Evolutionary conservation across 2,113 vertebrate genomes (phyloP).

Genomic region (Empidonax traillii): DNA sequence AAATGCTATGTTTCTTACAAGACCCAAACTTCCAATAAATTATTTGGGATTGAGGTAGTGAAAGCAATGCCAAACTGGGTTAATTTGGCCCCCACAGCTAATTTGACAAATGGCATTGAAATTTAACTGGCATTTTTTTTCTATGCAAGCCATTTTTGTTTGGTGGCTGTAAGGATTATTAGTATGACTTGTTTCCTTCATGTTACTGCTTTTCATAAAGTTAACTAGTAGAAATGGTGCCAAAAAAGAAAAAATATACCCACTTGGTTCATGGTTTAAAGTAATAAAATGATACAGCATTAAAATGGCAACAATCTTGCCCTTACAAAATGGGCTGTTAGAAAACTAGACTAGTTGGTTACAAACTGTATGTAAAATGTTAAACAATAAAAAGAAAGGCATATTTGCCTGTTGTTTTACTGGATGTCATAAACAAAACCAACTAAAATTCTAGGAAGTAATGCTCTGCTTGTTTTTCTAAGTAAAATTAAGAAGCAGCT

Average conservation of each 20-base stretch:
- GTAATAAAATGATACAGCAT: background rate
- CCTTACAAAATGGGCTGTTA: background rate
- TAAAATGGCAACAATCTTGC: background rate
- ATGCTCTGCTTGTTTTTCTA: slow-evolving; percentile 60
- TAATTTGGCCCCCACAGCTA: slow-evolving; percentile 11
- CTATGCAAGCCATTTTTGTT: slow-evolving; percentile 3
- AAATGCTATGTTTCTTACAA: background rate
- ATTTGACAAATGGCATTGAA: slow-evolving; percentile 27
- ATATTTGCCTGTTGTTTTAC: slow-evolving; percentile 44
- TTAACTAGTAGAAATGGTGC: background rate
- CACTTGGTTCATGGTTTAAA: background rate
- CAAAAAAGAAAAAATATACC: background rate
- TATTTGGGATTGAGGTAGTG: background rate
- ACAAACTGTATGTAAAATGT: background rate
- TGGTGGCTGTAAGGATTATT: slow-evolving; percentile 19
- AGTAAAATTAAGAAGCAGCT: slow-evolving; percentile 66
- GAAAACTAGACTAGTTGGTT: background rate
- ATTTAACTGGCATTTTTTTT: slow-evolving; percentile 10
- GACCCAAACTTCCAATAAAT: slow-evolving; percentile 10
- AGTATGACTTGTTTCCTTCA: slow-evolving; percentile 41
- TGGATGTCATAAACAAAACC: slow-evolving; percentile 69
- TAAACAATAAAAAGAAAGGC: slow-evolving; percentile 6
- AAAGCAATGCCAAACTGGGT: slow-evolving; percentile 1
- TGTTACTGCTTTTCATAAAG: background rate
- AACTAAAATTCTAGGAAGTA: slow-evolving; percentile 69